Conservation (phyloP, 2,797 vertebrate genomes). For the Eospalax fontanierii region DNA sequence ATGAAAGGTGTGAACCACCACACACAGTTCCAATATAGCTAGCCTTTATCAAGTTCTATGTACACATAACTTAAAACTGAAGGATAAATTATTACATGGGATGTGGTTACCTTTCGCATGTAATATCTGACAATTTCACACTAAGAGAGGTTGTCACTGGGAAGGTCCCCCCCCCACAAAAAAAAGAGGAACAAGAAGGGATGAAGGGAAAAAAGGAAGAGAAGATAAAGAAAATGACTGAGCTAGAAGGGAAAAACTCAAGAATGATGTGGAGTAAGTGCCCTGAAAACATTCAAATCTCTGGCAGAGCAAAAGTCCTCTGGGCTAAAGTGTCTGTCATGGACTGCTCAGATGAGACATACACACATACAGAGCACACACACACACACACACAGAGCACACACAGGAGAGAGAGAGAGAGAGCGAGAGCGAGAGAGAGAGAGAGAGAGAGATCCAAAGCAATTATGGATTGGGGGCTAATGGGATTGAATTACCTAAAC, state of each 20-base stretch:
- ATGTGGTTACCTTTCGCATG: conserved; percentile 27
- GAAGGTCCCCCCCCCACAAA: too few species aligned
- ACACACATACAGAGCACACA: too few species aligned
- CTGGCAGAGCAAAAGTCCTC: not conserved
- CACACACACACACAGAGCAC: too few species aligned
- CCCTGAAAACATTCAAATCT: not conserved
- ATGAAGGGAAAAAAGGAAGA: not conserved
- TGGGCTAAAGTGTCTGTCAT: not conserved
- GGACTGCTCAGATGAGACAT: not conserved
- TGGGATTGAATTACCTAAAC: conserved; percentile 4
- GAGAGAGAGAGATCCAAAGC: conserved; percentile 49
- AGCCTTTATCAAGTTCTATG: not conserved
- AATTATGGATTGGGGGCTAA: conserved; percentile 7
- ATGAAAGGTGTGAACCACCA: too few species aligned
- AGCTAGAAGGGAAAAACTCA: not conserved
- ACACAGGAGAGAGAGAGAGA: not conserved
- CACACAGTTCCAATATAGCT: too few species aligned
- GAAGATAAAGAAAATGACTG: too few species aligned
- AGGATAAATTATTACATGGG: not conserved
- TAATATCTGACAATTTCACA: not conserved
- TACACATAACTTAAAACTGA: conserved; percentile 14
- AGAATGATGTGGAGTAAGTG: not conserved
- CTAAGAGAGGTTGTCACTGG: not conserved
- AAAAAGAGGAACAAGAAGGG: too few species aligned
- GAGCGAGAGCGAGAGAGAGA: too few species aligned